Base-by-base conservation (phyloP, 2,113 vertebrate genomes). In the Mesitornis unicolor region DNA sequence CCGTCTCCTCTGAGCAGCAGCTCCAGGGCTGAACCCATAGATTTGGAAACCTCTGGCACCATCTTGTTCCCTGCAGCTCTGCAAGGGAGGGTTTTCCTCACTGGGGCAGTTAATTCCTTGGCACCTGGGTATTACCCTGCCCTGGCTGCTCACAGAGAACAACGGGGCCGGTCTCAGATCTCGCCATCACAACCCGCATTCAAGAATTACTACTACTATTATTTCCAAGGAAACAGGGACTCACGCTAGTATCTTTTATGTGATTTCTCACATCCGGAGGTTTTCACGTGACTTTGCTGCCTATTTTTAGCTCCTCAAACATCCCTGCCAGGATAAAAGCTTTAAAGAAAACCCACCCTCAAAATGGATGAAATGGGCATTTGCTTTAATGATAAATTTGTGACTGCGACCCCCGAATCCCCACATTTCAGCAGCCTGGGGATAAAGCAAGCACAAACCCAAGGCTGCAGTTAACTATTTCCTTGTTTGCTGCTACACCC, bases 191-290 rank as follows among this genome's bases (percentile, higher is more conserved):
- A 89, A 80, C 74, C 82, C 78, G 8, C 61, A 21, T 91, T 88
- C 95, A 91, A 76, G 94, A 97, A 95, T 97, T 97, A 97, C 96
- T 97, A 97, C 96, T 97, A 97, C 95, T 97, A 95, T 86, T 96
- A 97, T 97, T 97, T 97, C 97, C 97, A 97, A 97, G 97, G 97
- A 97, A 97, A 97, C 97, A 28, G 93, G 89, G 93, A 91, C 96
- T 93, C 88, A 73, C 7, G 3, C 93, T 91, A 79, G 0, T 96
- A 96, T 95, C 96, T 97, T 97, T 97, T 96, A 97, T 97, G 95
- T 95, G 95, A 94, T 97, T 96, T 96, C 92, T 97, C 96, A 94
- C 96, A 97, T 96, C 89, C 90, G 91, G 94, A 97, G 96, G 76
- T 96, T 96, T 94, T 82, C 97, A 97, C 93, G 88, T 97, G 97